Evolutionary conservation across 37 sponge, comb jelly and placozoan species (phyloP), one percentile per base, ranked within the genome.

Genomic region (Spongilla lacustris): DNA sequence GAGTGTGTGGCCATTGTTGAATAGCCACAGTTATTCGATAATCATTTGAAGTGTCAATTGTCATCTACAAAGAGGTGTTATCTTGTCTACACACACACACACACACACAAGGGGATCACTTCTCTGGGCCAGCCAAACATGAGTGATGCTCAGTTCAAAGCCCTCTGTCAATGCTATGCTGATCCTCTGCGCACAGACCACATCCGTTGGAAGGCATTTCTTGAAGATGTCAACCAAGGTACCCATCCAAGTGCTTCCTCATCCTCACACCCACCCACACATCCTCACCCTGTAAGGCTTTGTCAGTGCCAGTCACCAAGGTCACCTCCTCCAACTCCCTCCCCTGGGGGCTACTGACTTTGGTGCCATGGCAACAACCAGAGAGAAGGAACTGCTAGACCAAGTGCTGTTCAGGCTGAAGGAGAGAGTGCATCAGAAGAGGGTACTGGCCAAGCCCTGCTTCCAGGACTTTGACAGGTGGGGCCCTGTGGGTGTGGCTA

Each of bases 381-480:
- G 81, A 27, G 83, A 91, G 26, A 68, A 85, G 67, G 74, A 36
- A 30, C 23, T 77, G 26, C 84, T 92, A 48, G 72, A 89, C 41
- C 74, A 48, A 8, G 95, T 86, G 27, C 69, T 93, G 36, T 29
- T 82, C 66, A 71, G 98, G 36, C 82, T 97, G 86, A 83, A 77
- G 49, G 92, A 88, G 34, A 84, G 82, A 46, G 80, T 92, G 24
- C 34, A 75, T 5, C 98, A 95, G 89, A 81, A 93, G 72, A 90
- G 95, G 50, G 69, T 97, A 27, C 85, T 97, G 23, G 80, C 89
- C 22, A 87, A 86, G 66, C 98, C 98, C 0, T 88, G 89, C 84
- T 97, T 97, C 76, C 95, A 93, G 77, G 97, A 97, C 81, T 97
- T 97, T 91, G 97, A 96, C 84, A 89, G 76, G 94, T 91, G 36